Base-by-base conservation (phyloP, 2,797 vertebrate species). In the Zalophus californianus region DNA sequence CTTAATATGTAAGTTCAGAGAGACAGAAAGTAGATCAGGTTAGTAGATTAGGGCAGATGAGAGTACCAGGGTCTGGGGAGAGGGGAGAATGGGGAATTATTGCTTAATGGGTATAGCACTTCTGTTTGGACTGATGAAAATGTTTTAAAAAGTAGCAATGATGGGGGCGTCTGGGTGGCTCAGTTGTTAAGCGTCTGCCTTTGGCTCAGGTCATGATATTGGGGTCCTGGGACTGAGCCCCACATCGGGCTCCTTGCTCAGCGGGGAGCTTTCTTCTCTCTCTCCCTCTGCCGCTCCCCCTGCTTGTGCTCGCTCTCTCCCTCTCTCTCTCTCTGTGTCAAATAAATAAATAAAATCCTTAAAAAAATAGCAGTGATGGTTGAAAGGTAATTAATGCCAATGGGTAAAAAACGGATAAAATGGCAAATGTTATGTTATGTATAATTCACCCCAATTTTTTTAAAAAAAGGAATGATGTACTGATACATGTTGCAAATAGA, bases 1-100 rank as follows among this genome's bases (percentile, higher is more conserved):
- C 88, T 80, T 54, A 73, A 80, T 29, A 95, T 29, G 48, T 68
- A 95, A 87, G 52, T 64, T 80, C 23, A 35, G n/a, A 82, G 66
- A 52, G 11, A 84, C 50, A 84, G 38, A 88, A 72, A 14, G 18
- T 66, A n/a, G 25, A 38, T 72, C 38, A 44, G 77, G 12, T 66
- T 68, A 68, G 35, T 21, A 29, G 54, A 41, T 35, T 56, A 58
- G 38, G 56, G 35, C 73, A 32, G 62, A 35, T 35, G 50, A 73
- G 54, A 58, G 25, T 84, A 66, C 50, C 50, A 66, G 25, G 50
- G 2, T 16, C 41, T 32, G 16, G 14, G 27, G 48, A 86, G 25
- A 75, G 11, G 62, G 14, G 25, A 91, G n/a, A 60, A 32, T 35
- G 23, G 35, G 50, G 27, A 86, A 56, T 50, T 79, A 68, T 10